Conservation (phyloP, 2,113 vertebrate genomes). For the Pavo muticus region DNA sequence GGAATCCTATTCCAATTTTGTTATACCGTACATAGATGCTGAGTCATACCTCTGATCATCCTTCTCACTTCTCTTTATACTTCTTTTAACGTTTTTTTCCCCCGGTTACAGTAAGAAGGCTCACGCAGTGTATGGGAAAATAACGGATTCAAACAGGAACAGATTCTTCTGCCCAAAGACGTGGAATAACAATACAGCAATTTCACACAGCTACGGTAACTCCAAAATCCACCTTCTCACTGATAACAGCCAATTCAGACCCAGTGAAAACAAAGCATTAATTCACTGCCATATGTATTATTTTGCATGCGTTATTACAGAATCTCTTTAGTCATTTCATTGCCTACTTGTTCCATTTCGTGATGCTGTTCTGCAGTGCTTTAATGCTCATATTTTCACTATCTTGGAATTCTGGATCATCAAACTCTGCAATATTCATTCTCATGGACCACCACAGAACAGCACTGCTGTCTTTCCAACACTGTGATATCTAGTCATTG, state of each 20-base stretch:
- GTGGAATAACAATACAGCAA: neutral
- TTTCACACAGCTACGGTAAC: neutral
- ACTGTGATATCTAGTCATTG: neutral
- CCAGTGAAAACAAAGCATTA: neutral
- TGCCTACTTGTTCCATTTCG: neutral
- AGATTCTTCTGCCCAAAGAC: neutral
- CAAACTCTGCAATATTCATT: neutral
- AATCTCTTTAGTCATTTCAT: neutral
- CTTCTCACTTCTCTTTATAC: neutral
- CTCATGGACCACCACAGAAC: neutral
- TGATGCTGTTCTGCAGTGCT: neutral
- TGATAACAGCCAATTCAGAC: accelerated
- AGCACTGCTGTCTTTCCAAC: neutral
- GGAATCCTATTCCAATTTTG: neutral
- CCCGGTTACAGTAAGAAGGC: neutral
- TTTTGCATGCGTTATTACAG: neutral
- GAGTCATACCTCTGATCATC: neutral
- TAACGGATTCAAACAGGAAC: neutral
- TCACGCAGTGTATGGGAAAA: neutral
- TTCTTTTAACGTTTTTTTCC: neutral
- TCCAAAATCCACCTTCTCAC: neutral
- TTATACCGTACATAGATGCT: neutral
- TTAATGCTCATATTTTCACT: neutral
- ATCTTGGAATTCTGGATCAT: neutral
- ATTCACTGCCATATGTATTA: neutral